Evolutionary conservation across 2,797 vertebrate genomes (phyloP).

Genomic region (Malacoctenus gilli): DNA sequence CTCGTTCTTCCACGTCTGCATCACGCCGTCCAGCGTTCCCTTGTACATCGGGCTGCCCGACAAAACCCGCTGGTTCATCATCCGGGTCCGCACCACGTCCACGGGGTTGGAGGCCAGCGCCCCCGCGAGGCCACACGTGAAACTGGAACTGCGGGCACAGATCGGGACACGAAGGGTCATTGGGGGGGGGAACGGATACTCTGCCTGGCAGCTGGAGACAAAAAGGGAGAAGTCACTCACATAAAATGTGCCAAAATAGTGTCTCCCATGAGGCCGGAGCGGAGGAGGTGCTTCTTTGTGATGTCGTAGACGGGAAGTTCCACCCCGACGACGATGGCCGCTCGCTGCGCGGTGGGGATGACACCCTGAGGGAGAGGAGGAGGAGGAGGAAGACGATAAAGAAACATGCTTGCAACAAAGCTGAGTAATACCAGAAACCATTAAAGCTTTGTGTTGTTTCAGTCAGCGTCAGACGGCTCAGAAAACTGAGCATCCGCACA

Average conservation of each 20-base stretch:
- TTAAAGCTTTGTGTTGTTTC: too few species aligned
- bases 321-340: slow-evolving; percentile 94
- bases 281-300: slow-evolving; percentile 95
- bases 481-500: too few species aligned
- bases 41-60: slow-evolving; percentile 90
- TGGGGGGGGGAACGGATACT: too few species aligned
- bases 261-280: slow-evolving; percentile 91
- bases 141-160: slow-evolving; percentile 86
- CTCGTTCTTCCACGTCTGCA: slow-evolving; percentile 95
- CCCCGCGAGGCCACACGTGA: slow-evolving; percentile 92
- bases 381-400: too few species aligned
- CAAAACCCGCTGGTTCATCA: slow-evolving; percentile 97
- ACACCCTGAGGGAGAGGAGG: slow-evolving; percentile 84
- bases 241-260: slow-evolving; percentile 92
- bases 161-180: too few species aligned
- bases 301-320: slow-evolving; percentile 97
- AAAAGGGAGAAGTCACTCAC: slow-evolving; percentile 78
- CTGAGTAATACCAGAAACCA: too few species aligned
- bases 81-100: slow-evolving; percentile 94
- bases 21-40: slow-evolving; percentile 93
- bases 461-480: too few species aligned
- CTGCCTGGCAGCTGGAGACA: too few species aligned
- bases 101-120: slow-evolving; percentile 97
- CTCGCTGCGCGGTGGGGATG: slow-evolving; percentile 93
- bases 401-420: too few species aligned